A percentile compares a stretch with the other conserved stretches of the same genome.
Conservation (phyloP, 2,888 invertebrate genomes). For the Drosophila anceps region DNA sequence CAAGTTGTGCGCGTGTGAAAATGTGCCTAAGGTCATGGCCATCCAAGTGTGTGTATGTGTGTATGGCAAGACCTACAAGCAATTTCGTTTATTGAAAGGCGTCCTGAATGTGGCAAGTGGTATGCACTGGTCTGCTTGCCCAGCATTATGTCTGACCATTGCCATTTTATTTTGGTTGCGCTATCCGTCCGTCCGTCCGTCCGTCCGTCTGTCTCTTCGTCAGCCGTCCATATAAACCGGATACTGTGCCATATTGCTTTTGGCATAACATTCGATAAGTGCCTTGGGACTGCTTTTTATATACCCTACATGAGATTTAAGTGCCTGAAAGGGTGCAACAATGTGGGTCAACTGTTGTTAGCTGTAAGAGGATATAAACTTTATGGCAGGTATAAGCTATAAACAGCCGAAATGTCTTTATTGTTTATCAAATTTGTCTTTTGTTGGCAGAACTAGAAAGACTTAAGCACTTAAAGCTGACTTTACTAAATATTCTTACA, state of each 20-base stretch:
- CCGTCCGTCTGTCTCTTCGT: not conserved
- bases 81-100: slow-evolving; percentile 71
- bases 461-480: not conserved
- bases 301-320: slow-evolving; percentile 8
- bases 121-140: not conserved
- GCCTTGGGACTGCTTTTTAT: slow-evolving; percentile 7
- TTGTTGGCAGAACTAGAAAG: not conserved
- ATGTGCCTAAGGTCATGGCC: slow-evolving; percentile 70
- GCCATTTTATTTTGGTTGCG: slow-evolving; percentile 37
- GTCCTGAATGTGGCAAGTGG: slow-evolving; percentile 17
- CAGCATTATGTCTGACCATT: slow-evolving; percentile 7
- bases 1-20: slow-evolving; percentile 62
- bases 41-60: slow-evolving; percentile 21
- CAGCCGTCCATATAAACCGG: slow-evolving; percentile 27
- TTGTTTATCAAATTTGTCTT: not conserved
- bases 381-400: not conserved
- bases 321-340: not conserved
- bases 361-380: not conserved
- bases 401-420: not conserved
- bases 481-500: not conserved
- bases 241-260: slow-evolving; percentile 53
- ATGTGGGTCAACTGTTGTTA: not conserved
- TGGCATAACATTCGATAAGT: slow-evolving; percentile 56
- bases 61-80: slow-evolving; percentile 43
- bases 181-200: not conserved